Base-by-base conservation (phyloP, 2,113 vertebrate genomes). In the Zingel zingel region DNA sequence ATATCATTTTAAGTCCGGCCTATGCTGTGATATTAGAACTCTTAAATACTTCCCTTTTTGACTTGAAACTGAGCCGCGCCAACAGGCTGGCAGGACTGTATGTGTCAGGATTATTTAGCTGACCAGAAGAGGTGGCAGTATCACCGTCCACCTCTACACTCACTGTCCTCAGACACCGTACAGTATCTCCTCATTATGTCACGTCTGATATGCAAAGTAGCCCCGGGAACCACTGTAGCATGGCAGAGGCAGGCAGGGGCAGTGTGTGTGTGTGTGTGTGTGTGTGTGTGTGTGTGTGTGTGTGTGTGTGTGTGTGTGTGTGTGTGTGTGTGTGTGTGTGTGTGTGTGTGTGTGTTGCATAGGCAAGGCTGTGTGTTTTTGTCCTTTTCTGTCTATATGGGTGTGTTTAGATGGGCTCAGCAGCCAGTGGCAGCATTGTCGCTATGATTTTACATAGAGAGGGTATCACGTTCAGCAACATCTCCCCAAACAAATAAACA, bases 171-270 rank as follows among this genome's bases (percentile, higher is more conserved):
- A 65, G 74, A 88, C 88, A 84, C 77, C 73, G 61, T 48, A 56
- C 89, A 75, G 66, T 76, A 76, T 79, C 86, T 89, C 88, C 88
- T 90, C 84, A 77, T 86, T 81, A 73, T 84, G 84, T 87, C 81
- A 86, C 43, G 19, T 83, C 77, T 71, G 74, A 89, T 88, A 93
- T 91, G 85, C 77, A 92, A 93, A 92, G 83, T 51, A 83, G 78
- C 16, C 50, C 23, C 2, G 12, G 68, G 57, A 81, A 64, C 82
- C 61, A 68, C 70, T 81, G 82, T 45, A 58, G 71, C 78, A 56
- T 73, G 48, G 58, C 58, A 67, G 77, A 51, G 23, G 64, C 64
- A 59, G 63, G 57, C 65, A 27, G 54, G 51, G 65, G 43, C 3
- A 50, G 21, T n/a, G 43, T 51, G 56, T 82, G 1, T 39, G 50